phyloP scores from a whole-genome alignment of 2,113 vertebrate genomes.

The Saguinus midas region DNA sequence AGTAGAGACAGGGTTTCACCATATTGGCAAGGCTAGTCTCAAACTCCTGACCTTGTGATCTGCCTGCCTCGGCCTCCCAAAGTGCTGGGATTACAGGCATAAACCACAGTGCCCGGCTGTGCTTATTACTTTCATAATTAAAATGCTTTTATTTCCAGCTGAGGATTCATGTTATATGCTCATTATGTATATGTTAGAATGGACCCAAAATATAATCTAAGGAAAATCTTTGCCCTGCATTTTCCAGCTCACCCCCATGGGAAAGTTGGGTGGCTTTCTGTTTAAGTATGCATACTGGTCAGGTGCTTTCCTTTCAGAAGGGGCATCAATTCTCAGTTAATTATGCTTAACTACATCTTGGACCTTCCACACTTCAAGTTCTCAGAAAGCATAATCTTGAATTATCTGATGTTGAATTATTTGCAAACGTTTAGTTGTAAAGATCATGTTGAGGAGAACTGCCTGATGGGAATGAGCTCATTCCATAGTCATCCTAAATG shows the following conservation, averaged over 20 bases:
- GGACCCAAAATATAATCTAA: neutral
- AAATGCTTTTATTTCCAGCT: neutral
- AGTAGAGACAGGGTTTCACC: no score
- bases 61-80: no score
- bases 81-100: no score
- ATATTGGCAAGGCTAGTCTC: no score
- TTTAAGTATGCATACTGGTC: neutral
- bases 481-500: neutral
- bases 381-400: neutral
- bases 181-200: neutral
- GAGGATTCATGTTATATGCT: neutral
- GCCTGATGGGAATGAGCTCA: neutral
- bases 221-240: neutral
- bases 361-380: neutral
- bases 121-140: neutral
- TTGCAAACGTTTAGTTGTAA: slow-evolving; percentile 6
- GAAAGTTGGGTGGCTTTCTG: neutral
- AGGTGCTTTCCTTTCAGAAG: neutral
- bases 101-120: no score
- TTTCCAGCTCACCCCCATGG: neutral
- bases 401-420: slow-evolving; percentile 1
- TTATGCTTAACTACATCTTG: neutral
- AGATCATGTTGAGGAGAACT: neutral
- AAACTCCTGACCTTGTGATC: no score
- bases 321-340: neutral